Percentiles rank a stretch among this genome's conserved stretches.
These are phyloP conservation scores for Tympanuchus pallidicinctus DNA, from an alignment of 2,113 vertebrate genomes.

Conservation along the genomic window DNA sequence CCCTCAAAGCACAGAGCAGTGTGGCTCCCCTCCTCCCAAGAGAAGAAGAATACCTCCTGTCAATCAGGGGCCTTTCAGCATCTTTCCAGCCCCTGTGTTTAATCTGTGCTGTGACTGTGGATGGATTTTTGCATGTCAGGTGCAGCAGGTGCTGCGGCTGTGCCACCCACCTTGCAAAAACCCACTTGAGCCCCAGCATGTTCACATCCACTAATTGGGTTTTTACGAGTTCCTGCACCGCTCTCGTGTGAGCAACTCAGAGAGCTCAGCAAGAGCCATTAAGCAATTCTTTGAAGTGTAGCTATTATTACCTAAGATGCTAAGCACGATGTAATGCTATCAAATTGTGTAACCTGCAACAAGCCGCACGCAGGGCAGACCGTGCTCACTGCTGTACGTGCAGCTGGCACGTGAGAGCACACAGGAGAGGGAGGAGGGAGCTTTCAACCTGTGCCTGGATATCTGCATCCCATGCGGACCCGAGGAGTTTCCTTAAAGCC, in stretches of 20 bases:
- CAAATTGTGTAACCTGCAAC: neutral
- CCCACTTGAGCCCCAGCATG: accelerated
- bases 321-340: neutral
- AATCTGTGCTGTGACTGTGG: neutral
- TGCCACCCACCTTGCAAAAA: neutral
- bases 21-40: neutral
- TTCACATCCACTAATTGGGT: neutral
- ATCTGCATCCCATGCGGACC: neutral
- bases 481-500: accelerated
- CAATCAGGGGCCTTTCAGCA: accelerated
- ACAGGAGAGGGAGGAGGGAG: neutral
- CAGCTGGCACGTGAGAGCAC: neutral
- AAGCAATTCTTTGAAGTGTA: constrained; percentile 4
- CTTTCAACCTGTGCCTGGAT: neutral
- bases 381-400: neutral
- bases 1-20: neutral
- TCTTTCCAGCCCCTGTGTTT: neutral
- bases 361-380: neutral
- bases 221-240: neutral
- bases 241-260: neutral
- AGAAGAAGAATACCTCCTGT: neutral
- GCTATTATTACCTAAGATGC: neutral
- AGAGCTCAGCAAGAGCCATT: neutral
- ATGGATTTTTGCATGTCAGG: accelerated
- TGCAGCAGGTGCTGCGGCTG: neutral